Percentiles rank a stretch among this genome's conserved stretches.
phyloP scores from a whole-genome alignment of 2,888 invertebrate species.

The Boloria selene region DNA sequence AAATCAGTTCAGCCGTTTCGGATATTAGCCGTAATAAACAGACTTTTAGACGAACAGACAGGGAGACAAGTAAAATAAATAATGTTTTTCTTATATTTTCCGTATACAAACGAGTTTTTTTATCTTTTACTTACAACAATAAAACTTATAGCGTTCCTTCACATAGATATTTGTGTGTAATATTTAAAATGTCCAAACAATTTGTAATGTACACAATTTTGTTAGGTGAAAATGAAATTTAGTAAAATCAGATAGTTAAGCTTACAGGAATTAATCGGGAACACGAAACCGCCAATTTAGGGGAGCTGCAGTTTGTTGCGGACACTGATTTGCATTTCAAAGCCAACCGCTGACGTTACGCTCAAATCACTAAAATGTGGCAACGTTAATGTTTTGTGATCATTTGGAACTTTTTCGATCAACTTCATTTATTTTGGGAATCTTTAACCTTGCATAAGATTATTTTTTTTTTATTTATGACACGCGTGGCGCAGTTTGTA shows the following conservation, averaged over 20 bases:
- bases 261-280: slow-evolving; percentile 24
- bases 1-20: no score
- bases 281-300: slow-evolving; percentile 33
- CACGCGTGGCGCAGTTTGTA: no score
- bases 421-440: background rate
- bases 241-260: background rate
- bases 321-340: slow-evolving; percentile 42
- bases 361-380: slow-evolving; percentile 18
- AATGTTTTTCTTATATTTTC: no score
- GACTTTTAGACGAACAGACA: no score
- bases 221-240: slow-evolving; percentile 5
- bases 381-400: slow-evolving; percentile 5
- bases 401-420: background rate
- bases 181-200: no score
- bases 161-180: background rate
- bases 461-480: no score
- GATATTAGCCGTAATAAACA: no score
- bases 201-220: no score
- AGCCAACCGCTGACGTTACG: slow-evolving; percentile 30
- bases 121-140: no score
- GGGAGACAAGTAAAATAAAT: no score
- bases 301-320: slow-evolving; percentile 26
- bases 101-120: no score
- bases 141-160: background rate
- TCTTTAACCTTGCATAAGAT: no score